Conservation (phyloP, 2,113 vertebrate genomes). For the Ctenomys sociabilis region DNA sequence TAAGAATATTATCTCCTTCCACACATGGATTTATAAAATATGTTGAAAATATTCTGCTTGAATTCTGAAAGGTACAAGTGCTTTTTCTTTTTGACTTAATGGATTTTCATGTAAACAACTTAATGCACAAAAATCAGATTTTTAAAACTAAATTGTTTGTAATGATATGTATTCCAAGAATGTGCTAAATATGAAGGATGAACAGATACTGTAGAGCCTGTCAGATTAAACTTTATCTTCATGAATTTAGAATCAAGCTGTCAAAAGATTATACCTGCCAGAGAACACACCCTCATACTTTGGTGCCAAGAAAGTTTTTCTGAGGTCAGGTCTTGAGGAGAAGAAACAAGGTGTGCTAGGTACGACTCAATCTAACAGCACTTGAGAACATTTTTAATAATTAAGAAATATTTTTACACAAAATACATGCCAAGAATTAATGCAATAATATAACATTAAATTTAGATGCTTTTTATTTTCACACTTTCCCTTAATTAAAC, state of each 20-base stretch:
- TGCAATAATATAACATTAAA: background rate
- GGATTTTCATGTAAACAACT: background rate
- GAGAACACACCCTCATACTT: background rate
- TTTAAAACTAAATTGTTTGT: conserved; percentile 30
- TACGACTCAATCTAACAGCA: background rate
- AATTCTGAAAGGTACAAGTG: background rate
- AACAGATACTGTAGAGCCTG: background rate
- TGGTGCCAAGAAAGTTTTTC: conserved; percentile 1
- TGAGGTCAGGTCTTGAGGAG: conserved; percentile 10
- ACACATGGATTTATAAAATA: background rate
- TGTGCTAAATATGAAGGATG: conserved; percentile 50
- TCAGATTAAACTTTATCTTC: conserved; percentile 44
- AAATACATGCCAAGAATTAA: background rate
- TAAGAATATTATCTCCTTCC: conserved; percentile 19
- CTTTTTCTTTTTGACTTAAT: conserved; percentile 28
- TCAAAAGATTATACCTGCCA: background rate
- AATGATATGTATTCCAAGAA: conserved; percentile 18
- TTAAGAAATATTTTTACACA: background rate
- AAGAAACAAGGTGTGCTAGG: conserved; percentile 30
- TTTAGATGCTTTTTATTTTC: background rate
- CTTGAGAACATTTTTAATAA: conserved; percentile 13
- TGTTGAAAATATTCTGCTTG: background rate
- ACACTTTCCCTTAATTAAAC: background rate
- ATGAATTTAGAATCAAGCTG: background rate
- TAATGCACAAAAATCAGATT: background rate